A percentile compares a stretch with the other conserved stretches of the same genome.
Evolutionary conservation across 2,797 vertebrate species (phyloP).

Genomic region (Chelon labrosus): DNA sequence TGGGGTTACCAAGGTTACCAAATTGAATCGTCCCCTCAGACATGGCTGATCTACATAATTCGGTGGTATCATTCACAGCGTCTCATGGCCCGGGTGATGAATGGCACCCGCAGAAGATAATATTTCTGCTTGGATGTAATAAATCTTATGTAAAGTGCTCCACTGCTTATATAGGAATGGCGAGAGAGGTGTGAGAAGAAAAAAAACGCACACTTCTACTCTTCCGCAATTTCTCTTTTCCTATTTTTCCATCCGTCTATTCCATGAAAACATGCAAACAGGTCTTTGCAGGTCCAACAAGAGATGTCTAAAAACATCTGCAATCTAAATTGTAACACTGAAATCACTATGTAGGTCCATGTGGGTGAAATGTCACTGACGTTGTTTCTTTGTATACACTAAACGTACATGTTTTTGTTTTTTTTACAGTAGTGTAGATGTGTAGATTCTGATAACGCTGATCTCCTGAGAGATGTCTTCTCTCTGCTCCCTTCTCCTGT

Average conservation of each 20-base stretch:
- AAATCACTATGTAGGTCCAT: background rate
- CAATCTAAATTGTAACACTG: background rate
- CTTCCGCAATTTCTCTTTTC: slow-evolving; percentile 38
- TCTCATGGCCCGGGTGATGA: slow-evolving; percentile 94
- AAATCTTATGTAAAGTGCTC: slow-evolving; percentile 94
- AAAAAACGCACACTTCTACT: slow-evolving; percentile 32
- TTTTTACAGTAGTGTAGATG: background rate
- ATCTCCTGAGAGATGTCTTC: slow-evolving; percentile 47
- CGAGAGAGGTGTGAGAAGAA: slow-evolving; percentile 54
- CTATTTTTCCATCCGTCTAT: slow-evolving; percentile 37
- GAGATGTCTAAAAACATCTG: no score
- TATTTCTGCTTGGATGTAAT: slow-evolving; percentile 98
- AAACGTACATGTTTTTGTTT: slow-evolving; percentile 11
- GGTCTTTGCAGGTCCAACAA: slow-evolving; percentile 13
- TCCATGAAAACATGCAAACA: slow-evolving; percentile 24
- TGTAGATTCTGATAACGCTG: slow-evolving; percentile 45
- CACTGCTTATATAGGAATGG: slow-evolving; percentile 78
- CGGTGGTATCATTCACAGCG: slow-evolving; percentile 93
- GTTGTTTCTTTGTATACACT: slow-evolving; percentile 27
- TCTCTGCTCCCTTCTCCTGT: slow-evolving; percentile 42
- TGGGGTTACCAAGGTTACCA: slow-evolving; percentile 99
- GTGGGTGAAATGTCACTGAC: slow-evolving; percentile 16
- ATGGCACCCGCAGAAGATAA: slow-evolving; percentile 94
- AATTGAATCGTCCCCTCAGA: slow-evolving; percentile 94
- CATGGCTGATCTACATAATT: slow-evolving; percentile 98